Percentiles rank a stretch among this genome's conserved stretches.
These are phyloP conservation scores for Napeogenes sylphis DNA, from an alignment of 2,888 invertebrate species.

Conservation along the genomic window DNA sequence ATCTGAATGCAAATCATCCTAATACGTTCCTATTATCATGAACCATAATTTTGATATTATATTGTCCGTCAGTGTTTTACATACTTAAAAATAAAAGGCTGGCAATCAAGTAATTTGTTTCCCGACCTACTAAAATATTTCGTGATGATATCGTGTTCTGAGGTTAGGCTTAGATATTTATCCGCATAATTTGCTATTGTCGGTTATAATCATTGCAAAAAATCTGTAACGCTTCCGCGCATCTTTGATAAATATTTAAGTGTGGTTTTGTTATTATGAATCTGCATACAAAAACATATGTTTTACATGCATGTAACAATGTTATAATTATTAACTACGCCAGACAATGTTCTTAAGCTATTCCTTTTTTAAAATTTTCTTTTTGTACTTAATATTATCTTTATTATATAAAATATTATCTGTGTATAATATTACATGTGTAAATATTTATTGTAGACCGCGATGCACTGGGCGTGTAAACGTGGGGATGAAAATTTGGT, in stretches of 20 bases:
- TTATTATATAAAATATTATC: too few species aligned
- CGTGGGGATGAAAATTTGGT: conserved; percentile 94
- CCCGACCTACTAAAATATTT: conserved; percentile 69
- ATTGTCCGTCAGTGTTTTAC: conserved; percentile 77
- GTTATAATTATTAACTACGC: too few species aligned
- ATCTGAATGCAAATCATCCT: conserved; percentile 77
- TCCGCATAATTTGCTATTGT: conserved; percentile 24
- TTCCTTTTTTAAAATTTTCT: too few species aligned
- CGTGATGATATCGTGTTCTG: conserved; percentile 63
- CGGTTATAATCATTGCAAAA: conserved; percentile 18
- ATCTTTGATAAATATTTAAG: conserved; percentile 7
- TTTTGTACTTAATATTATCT: too few species aligned
- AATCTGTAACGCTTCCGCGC: conserved; percentile 25
- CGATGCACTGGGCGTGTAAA: conserved; percentile 97
- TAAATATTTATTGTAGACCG: conserved; percentile 82
- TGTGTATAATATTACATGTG: not conserved
- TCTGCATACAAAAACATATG: not conserved
- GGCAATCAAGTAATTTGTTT: conserved; percentile 75
- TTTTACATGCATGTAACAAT: not conserved
- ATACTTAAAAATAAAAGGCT: conserved; percentile 73
- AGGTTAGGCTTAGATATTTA: conserved; percentile 51
- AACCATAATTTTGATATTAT: conserved; percentile 76
- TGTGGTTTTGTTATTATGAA: not conserved
- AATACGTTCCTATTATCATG: conserved; percentile 75
- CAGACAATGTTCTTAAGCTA: too few species aligned